Conservation (phyloP, 2,113 vertebrate species). For the Gasterosteus nipponicus region DNA sequence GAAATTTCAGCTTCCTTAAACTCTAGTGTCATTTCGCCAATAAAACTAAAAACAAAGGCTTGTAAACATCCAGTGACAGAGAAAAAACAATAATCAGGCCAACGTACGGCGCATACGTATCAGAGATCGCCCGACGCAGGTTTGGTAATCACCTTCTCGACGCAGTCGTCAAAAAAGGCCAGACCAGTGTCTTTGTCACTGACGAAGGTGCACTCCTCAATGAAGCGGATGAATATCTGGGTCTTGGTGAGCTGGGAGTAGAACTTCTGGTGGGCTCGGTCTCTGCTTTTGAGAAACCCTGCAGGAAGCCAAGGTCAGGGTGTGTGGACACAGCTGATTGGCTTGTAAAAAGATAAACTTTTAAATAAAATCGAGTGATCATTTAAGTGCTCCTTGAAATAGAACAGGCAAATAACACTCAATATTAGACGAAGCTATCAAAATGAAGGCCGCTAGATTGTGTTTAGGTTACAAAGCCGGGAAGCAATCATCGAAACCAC, state of each 20-base stretch:
- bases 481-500: not conserved
- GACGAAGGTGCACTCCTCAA: constrained; percentile 98
- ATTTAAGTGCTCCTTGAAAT: constrained; percentile 31
- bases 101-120: not conserved
- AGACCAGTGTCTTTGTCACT: constrained; percentile 98
- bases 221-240: constrained; percentile 98
- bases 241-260: constrained; percentile 94
- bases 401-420: constrained; percentile 29
- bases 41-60: constrained; percentile 47
- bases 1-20: constrained; percentile 70
- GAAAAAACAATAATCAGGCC: constrained; percentile 18
- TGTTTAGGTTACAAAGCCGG: constrained; percentile 18
- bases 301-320: not conserved
- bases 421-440: not conserved
- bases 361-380: not conserved
- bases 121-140: not conserved
- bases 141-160: constrained; percentile 90
- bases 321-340: constrained; percentile 12
- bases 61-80: constrained; percentile 21
- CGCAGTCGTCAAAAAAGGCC: constrained; percentile 98
- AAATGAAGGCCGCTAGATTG: constrained; percentile 24
- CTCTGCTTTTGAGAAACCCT: constrained; percentile 97
- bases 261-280: constrained; percentile 96
- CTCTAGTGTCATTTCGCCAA: constrained; percentile 54
- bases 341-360: constrained; percentile 32